Conservation (phyloP, 2,113 vertebrate species). For the Stictonetta naevosa region DNA sequence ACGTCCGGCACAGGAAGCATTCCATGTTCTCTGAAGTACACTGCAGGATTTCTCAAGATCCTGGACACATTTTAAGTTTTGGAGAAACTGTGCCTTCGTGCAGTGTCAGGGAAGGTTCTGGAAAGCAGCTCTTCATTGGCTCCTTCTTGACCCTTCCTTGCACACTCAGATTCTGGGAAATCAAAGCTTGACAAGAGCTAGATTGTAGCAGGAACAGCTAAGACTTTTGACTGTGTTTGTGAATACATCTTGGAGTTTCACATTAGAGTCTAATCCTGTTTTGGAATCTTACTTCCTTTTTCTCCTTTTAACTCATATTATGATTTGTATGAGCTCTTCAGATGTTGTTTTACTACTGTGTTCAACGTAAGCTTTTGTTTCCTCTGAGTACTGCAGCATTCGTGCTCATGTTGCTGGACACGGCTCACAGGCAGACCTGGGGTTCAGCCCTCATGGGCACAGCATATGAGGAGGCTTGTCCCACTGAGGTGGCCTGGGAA, state of each 20-base stretch:
- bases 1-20: background rate
- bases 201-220: background rate
- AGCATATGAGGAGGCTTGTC: background rate
- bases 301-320: background rate
- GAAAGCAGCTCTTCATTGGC: background rate
- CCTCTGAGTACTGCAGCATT: fast-evolving
- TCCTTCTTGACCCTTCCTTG: background rate
- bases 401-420: fast-evolving
- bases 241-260: background rate
- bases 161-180: background rate
- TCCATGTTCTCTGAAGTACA: fast-evolving
- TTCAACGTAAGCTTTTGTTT: background rate
- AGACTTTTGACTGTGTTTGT: background rate
- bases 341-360: background rate
- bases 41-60: constrained; percentile 13
- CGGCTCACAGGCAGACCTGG: background rate
- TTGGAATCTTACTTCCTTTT: constrained; percentile 17
- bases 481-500: background rate
- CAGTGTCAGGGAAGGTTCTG: background rate
- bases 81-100: background rate
- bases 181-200: background rate
- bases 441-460: background rate
- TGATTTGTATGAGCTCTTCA: background rate
- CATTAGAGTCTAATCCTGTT: background rate
- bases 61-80: background rate